These are phyloP conservation scores for Lanistes nyassanus DNA, from an alignment of 1,140 invertebrate species.

Conservation along the genomic window DNA sequence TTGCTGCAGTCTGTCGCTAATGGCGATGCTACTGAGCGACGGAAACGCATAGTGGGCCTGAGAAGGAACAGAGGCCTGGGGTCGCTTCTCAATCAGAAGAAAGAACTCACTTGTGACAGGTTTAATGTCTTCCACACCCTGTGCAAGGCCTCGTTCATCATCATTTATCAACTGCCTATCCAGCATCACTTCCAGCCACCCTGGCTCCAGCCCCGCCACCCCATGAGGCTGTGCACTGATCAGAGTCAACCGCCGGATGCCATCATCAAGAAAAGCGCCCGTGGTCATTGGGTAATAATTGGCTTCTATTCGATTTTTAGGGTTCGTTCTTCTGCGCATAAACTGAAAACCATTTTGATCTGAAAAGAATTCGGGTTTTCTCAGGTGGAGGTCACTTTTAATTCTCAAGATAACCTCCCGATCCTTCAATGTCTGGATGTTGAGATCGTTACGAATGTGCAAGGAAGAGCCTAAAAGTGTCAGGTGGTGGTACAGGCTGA, in stretches of 20 bases:
- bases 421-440: slow-evolving; percentile 67
- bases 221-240: slow-evolving; percentile 61
- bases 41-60: slow-evolving; percentile 37
- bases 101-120: slow-evolving; percentile 48
- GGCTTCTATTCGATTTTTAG: slow-evolving; percentile 89
- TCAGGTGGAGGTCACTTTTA: slow-evolving; percentile 79
- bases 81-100: slow-evolving; percentile 46
- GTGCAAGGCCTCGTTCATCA: slow-evolving; percentile 91
- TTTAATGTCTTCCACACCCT: slow-evolving; percentile 88
- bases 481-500: slow-evolving; percentile 72
- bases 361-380: slow-evolving; percentile 79
- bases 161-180: slow-evolving; percentile 92
- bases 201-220: slow-evolving; percentile 64
- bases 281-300: slow-evolving; percentile 96
- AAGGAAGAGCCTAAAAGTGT: slow-evolving; percentile 52
- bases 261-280: slow-evolving; percentile 85
- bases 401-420: slow-evolving; percentile 92
- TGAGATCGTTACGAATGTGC: slow-evolving; percentile 53
- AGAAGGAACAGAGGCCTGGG: not conserved
- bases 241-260: slow-evolving; percentile 47
- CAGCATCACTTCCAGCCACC: slow-evolving; percentile 92
- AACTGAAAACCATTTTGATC: slow-evolving; percentile 97
- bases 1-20: slow-evolving; percentile 51
- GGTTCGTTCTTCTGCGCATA: slow-evolving; percentile 72
- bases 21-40: slow-evolving; percentile 42